phyloP scores from a whole-genome alignment of 2,797 vertebrate genomes.

The Eulemur mongoz region DNA sequence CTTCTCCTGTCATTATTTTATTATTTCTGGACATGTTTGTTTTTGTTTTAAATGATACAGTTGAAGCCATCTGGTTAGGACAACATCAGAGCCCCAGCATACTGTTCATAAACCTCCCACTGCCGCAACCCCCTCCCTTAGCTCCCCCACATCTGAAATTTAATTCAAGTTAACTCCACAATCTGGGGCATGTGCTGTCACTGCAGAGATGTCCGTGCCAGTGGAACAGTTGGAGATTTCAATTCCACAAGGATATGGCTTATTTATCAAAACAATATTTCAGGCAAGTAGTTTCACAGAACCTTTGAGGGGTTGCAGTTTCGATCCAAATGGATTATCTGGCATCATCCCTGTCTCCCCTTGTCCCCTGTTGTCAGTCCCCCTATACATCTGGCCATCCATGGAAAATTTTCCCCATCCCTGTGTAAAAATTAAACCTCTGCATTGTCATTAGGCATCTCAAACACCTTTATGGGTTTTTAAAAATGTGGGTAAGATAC shows the following conservation, averaged over 20 bases:
- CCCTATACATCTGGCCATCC: background rate
- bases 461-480: background rate
- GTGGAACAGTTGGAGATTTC: slow-evolving; percentile 83
- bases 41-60: slow-evolving; percentile 81
- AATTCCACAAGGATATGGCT: slow-evolving; percentile 81
- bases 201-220: slow-evolving; percentile 81
- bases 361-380: background rate
- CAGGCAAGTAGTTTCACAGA: slow-evolving; percentile 57
- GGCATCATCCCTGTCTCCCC: background rate
- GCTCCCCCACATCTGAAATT: slow-evolving; percentile 79
- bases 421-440: background rate
- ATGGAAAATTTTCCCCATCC: background rate
- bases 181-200: slow-evolving; percentile 78
- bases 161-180: slow-evolving; percentile 82
- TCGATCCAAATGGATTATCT: background rate
- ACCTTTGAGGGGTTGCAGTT: slow-evolving; percentile 33
- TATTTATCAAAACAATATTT: slow-evolving; percentile 82
- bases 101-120: slow-evolving; percentile 83
- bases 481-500: background rate
- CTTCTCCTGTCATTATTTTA: slow-evolving; percentile 49
- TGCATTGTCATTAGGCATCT: background rate
- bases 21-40: slow-evolving; percentile 72
- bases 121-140: slow-evolving; percentile 76
- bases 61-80: slow-evolving; percentile 85
- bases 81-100: slow-evolving; percentile 82